Base-by-base conservation (phyloP, 2,797 vertebrate genomes). In the Cryptoblepharus egeriae region DNA sequence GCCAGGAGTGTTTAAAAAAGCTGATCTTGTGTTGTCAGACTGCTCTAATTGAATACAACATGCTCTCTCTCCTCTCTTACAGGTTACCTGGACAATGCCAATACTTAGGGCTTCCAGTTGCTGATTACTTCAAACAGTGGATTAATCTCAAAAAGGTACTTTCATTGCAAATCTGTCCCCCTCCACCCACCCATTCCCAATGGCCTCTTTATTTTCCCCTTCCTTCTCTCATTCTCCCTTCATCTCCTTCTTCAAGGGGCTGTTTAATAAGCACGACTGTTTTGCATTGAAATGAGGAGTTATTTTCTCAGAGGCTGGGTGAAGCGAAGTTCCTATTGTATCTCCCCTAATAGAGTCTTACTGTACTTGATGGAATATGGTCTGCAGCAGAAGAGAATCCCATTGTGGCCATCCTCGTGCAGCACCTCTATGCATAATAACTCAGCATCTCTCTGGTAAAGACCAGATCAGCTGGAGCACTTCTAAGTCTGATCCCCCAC, bases 201-300 rank as follows among this genome's bases (percentile, higher is more conserved):
- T 74, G 61, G 52, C 78, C 84, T 58, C 75, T 80, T 84, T 77
- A 68, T 87, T 75, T 77, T 80, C 79, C n/a, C 58, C 61, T 72
- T 80, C 49, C 80, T 71, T 90, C 28, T 83, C 82, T 68, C 86
- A 70, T 68, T 80, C 79, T 82, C 69, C 80, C 81, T 71, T 80
- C 75, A 89, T 91, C 83, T 82, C 86, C 87, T 85, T 90, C 84
- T 92, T 89, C 89, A 84, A 87, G 93, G 87, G 94, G 94, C 93
- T 94, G 94, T 93, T 95, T 97, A 97, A 96, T 97, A 96, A 92
- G 94, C 94, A 89, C 91, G 89, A 84, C 93, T 96, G 96, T 95
- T 98, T 97, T 97, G 96, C 97, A 98, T 97, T 96, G 96, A 97
- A 97, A 97, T 97, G 95, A 96, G 95, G 79, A 93, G 93, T 90